Percentiles rank a stretch among this genome's conserved stretches.
Evolutionary conservation across 2,888 invertebrate genomes (phyloP).

Genomic region (Euzophera pinguis): DNA sequence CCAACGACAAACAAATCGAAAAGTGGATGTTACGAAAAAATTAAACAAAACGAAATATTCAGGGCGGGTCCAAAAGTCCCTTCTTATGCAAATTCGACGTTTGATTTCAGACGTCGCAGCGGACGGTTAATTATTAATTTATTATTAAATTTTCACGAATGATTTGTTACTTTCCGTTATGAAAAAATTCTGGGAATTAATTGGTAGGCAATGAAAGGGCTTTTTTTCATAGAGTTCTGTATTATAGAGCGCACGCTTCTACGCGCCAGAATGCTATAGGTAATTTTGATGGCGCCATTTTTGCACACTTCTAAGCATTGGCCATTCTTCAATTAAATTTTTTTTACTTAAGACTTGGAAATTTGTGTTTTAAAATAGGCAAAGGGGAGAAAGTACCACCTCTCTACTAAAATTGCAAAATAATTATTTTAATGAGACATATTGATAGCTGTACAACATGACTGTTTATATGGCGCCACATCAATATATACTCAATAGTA

Average conservation of each 20-base stretch:
- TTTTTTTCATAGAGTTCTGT: constrained; percentile 25
- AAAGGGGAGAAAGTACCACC: too few relatives aligned
- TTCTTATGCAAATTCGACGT: constrained; percentile 72
- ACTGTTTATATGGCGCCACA: too few relatives aligned
- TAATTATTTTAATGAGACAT: too few relatives aligned
- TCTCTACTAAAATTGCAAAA: too few relatives aligned
- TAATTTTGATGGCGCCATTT: too few relatives aligned
- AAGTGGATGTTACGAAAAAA: constrained; percentile 46
- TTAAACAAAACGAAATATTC: constrained; percentile 35
- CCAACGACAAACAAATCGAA: constrained; percentile 39
- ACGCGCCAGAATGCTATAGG: too few relatives aligned
- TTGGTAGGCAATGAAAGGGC: constrained; percentile 57
- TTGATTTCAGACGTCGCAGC: constrained; percentile 63
- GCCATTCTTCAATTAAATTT: too few relatives aligned
- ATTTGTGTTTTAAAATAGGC: too few relatives aligned
- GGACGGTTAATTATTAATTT: constrained; percentile 51
- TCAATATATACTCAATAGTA: too few relatives aligned
- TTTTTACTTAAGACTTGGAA: too few relatives aligned
- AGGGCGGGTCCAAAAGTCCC: constrained; percentile 40
- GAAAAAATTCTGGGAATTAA: constrained; percentile 52
- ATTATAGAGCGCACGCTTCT: background rate
- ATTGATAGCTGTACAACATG: too few relatives aligned
- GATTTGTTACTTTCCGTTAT: constrained; percentile 68
- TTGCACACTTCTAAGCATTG: too few relatives aligned
- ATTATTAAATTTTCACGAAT: constrained; percentile 72